Percentiles rank a stretch among this genome's conserved stretches.
Conservation (phyloP, 2,888 invertebrate species). For the Rotaria socialis region DNA sequence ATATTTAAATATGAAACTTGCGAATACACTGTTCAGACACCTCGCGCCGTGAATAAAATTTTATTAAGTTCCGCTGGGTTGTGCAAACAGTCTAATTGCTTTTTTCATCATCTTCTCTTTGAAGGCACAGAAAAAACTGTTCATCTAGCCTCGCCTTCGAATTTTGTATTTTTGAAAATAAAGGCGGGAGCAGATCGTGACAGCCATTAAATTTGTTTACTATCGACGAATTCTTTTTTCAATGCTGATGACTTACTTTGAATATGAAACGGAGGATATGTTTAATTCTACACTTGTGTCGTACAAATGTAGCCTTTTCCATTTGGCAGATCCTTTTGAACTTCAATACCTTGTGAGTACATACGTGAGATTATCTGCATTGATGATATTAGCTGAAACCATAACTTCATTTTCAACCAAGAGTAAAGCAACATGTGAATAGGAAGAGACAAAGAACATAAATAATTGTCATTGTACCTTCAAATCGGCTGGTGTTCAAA, state of each 20-base stretch:
- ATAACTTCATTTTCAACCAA: slow-evolving; percentile 79
- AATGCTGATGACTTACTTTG: background rate
- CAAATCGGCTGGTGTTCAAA: too few species aligned
- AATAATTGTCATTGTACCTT: too few species aligned
- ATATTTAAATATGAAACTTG: background rate
- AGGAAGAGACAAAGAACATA: too few species aligned
- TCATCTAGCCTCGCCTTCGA: slow-evolving; percentile 20
- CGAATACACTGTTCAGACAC: slow-evolving; percentile 20
- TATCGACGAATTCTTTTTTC: too few species aligned
- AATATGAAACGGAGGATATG: background rate
- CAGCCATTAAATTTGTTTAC: background rate
- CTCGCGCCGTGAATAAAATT: background rate
- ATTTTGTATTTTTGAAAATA: background rate
- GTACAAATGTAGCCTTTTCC: slow-evolving; percentile 39
- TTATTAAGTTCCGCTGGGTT: background rate
- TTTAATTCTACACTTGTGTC: background rate
- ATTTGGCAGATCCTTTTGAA: slow-evolving; percentile 39
- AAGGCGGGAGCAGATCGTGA: slow-evolving; percentile 17
- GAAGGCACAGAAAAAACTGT: background rate
- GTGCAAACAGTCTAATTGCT: slow-evolving; percentile 32
- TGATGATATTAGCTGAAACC: slow-evolving; percentile 74
- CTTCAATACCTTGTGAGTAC: slow-evolving; percentile 65
- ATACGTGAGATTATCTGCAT: too few species aligned
- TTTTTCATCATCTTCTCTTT: background rate
- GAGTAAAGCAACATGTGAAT: too few species aligned